Base-by-base conservation (phyloP, 1,140 invertebrate genomes). In the Lordiphosa collinella region DNA sequence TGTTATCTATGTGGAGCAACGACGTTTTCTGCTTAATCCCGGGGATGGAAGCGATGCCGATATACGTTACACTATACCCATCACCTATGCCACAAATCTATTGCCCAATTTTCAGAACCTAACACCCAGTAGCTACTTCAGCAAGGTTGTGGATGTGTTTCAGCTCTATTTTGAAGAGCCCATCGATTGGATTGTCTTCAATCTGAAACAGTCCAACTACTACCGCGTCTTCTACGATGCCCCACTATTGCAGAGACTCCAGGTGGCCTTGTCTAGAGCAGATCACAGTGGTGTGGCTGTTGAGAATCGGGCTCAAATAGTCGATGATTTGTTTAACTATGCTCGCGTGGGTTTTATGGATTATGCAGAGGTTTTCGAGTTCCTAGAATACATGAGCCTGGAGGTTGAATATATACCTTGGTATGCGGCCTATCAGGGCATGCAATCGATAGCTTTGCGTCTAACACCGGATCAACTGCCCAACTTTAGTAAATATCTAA, bases 261-360 rank as follows among this genome's bases (percentile, higher is more conserved):
- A 87, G 0, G 47, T 49, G 1, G 90, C 89, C 4, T 59, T 93
- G 6, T 57, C 64, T 1, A 72, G 60, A 14, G 51, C 63, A 0
- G 65, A 89, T 18, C 90, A 90, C 61, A 64, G 80, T 1, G 74
- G 66, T 1, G 94, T 96, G 55, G 90, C 93, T 40, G 68, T 91
- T 0, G 87, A 94, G 3, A 96, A 96, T 89, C 89, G 95, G 50
- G 95, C 94, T 0, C 94, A 96, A 73, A 89, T 96, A 1, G 86
- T 96, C 1, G 94, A 96, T 68, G 95, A 96, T 87, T 90, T 93
- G 1, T 92, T 94, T 48, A 92, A 92, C 62, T 90, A 96, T 38
- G 93, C 93, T 0, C 88, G 90, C 35, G 91, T 90, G 41, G 91
- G 90, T 22, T 80, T 90, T 11, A 57, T 93, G 12, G 43, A 89